Conservation (phyloP, 2,888 invertebrate species). For the Arge pagana region DNA sequence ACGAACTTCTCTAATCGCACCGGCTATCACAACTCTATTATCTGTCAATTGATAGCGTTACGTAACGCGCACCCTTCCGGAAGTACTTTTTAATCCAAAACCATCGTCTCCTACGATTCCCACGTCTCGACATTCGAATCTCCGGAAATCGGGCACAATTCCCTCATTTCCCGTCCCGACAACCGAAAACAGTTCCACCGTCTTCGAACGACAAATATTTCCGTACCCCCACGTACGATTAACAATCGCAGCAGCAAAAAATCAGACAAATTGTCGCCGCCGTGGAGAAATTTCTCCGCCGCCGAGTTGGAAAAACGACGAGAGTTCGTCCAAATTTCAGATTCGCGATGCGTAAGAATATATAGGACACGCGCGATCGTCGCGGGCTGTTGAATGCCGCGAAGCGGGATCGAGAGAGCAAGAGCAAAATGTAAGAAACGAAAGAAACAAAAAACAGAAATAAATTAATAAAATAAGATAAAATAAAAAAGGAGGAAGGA, state of each 20-base stretch:
- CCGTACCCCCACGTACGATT: too few species aligned
- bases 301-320: too few species aligned
- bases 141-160: neutral
- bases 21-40: neutral
- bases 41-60: neutral
- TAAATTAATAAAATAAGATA: neutral
- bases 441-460: neutral
- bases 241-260: too few species aligned
- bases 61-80: neutral
- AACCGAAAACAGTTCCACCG: too few species aligned
- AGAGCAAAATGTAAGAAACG: neutral
- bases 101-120: slow-evolving; percentile 3
- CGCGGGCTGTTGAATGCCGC: neutral
- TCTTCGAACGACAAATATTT: too few species aligned
- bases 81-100: neutral
- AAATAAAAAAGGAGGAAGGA: neutral
- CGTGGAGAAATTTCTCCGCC: too few species aligned
- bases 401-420: neutral
- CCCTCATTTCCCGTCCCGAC: too few species aligned
- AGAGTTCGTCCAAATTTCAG: too few species aligned
- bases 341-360: too few species aligned
- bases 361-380: neutral
- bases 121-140: neutral
- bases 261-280: too few species aligned
- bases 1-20: slow-evolving; percentile 12